Conservation (phyloP, 1,140 invertebrate genomes). For the Meloidogyne chitwoodi region DNA sequence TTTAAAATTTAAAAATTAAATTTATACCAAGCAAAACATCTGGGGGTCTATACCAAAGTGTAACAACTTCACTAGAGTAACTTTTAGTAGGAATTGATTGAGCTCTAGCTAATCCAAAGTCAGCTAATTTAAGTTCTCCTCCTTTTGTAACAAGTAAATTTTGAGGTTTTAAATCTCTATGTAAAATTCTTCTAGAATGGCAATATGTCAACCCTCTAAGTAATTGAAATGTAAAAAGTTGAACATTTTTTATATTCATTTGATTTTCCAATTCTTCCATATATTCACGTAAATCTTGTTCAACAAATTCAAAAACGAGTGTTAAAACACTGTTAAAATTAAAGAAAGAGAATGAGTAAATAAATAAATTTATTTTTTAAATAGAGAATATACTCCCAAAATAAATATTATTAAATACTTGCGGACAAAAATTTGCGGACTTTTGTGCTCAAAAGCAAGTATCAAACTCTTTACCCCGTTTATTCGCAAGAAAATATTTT, state of each 20-base stretch:
- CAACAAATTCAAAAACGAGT: conserved; percentile 63
- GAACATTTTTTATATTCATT: conserved; percentile 3
- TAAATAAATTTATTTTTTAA: too few relatives aligned
- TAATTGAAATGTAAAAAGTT: conserved; percentile 71
- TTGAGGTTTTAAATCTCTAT: conserved; percentile 72
- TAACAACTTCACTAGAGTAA: conserved; percentile 74
- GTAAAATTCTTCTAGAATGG: conserved; percentile 69
- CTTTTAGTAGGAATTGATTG: conserved; percentile 75
- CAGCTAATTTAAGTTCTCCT: conserved; percentile 70
- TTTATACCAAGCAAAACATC: conserved; percentile 69
- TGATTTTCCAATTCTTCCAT: conserved; percentile 69
- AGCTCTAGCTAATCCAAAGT: conserved; percentile 77
- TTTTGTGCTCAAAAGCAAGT: too few relatives aligned
- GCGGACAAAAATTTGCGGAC: too few relatives aligned
- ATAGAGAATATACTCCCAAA: too few relatives aligned
- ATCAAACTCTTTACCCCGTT: too few relatives aligned
- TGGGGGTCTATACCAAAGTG: conserved; percentile 72
- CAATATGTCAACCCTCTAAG: conserved; percentile 71
- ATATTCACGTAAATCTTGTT: conserved; percentile 70
- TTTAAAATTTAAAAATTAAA: too few relatives aligned
- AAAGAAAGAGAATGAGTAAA: not conserved
- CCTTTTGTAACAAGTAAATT: conserved; percentile 71
- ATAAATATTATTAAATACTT: too few relatives aligned
- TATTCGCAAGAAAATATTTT: too few relatives aligned
- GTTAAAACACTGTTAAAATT: conserved; percentile 65